Evolutionary conservation across 2,888 invertebrate species (phyloP), one percentile per base, ranked within the genome.

Genomic region (Cosmorhoe ocellata): DNA sequence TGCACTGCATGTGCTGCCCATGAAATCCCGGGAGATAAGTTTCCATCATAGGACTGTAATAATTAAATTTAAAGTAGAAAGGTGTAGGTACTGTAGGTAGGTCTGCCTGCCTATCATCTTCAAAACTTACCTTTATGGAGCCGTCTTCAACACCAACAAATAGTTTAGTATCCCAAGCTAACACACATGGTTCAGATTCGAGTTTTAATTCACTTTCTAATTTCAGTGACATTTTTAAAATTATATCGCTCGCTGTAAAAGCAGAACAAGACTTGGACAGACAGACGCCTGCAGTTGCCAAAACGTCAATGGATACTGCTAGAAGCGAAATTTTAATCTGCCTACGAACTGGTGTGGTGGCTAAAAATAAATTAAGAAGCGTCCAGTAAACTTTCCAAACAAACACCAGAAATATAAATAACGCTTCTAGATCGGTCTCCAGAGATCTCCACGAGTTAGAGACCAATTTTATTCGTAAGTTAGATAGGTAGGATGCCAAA

Each of bases 1-100:
- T 93, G 92, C 10, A 92, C 92, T 6, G 86, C 86, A 68, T 94
- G 94, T 3, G 94, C 94, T 55, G 86, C 57, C 90, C 90, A 90
- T n/a, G 80, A 73, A 14, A 65, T 60, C 13, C 66, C 71, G 9
- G 74, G 67, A 12, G 69, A 52, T 27, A 89, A 66, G 48, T 80
- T 74, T 9, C 54, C 69, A 44, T 86, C 81, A 57, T 79, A 86
- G 11, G 77, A 62, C 89, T 89, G 59, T 6, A 38, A 14, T n/a
- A 22, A 33, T 13, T 26, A n/a, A 49, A 24, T 24, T 24, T 4
- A 18, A 18, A 18, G 18, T 18, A 18, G 18, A 18, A 3, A 18
- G 18, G 18, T 18, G 4, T 18, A 18, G 18, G 4, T 18, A 18
- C 18, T 3, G 2, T 3, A 3, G 4, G 18, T 18, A 18, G 18